These are phyloP conservation scores for Aptenodytes forsteri DNA, from an alignment of 2,113 vertebrate species.

Conservation along the genomic window DNA sequence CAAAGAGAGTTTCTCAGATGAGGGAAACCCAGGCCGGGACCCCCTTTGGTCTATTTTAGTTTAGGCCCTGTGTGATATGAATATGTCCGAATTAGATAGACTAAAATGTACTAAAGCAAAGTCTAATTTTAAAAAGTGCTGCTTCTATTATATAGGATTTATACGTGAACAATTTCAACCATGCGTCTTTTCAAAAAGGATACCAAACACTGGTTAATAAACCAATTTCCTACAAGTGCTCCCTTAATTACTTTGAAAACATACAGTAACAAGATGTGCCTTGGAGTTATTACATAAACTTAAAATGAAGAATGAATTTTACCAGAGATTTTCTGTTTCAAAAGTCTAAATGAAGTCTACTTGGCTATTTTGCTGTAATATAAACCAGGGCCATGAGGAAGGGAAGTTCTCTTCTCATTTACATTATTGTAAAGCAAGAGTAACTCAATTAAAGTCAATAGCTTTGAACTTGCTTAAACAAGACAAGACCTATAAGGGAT, in stretches of 20 bases:
- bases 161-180: neutral
- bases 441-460: constrained; percentile 58
- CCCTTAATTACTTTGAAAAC: constrained; percentile 29
- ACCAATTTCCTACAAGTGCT: neutral
- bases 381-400: constrained; percentile 24
- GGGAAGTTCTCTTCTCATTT: constrained; percentile 53
- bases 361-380: constrained; percentile 35
- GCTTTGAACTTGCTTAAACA: constrained; percentile 62
- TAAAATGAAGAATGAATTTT: constrained; percentile 38
- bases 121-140: neutral
- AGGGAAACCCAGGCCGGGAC: neutral
- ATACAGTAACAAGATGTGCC: constrained; percentile 5
- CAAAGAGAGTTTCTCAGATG: neutral
- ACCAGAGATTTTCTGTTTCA: constrained; percentile 26
- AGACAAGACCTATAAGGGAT: constrained; percentile 57
- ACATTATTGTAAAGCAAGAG: constrained; percentile 54
- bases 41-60: neutral
- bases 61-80: neutral
- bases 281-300: constrained; percentile 22
- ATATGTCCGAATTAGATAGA: neutral
- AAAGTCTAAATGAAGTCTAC: constrained; percentile 33
- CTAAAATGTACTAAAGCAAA: neutral
- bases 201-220: neutral
- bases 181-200: neutral
- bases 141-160: neutral